A percentile compares a stretch with the other conserved stretches of the same genome.
Conservation (phyloP, 2,113 vertebrate species). For the Kryptolebias marmoratus region DNA sequence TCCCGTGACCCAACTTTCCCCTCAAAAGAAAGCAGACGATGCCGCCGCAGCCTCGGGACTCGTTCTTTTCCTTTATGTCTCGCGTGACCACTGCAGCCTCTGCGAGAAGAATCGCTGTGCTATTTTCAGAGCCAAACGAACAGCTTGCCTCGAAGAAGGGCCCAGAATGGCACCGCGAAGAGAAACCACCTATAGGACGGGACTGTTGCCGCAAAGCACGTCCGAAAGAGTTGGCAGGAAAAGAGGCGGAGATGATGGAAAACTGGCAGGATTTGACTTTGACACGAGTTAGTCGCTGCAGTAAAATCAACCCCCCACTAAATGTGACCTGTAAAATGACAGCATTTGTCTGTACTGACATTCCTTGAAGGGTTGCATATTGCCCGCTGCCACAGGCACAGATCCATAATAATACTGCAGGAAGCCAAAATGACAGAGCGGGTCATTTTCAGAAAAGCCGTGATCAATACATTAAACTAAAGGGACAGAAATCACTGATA, state of each 20-base stretch:
- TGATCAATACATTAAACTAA: conserved; percentile 65
- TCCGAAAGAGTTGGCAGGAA: conserved; percentile 18
- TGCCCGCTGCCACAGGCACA: background rate
- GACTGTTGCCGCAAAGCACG: background rate
- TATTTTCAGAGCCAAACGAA: conserved; percentile 57
- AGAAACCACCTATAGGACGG: conserved; percentile 8
- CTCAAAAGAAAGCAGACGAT: conserved; percentile 34
- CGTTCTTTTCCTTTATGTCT: conserved; percentile 39
- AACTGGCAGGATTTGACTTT: conserved; percentile 16
- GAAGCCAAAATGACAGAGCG: conserved; percentile 44
- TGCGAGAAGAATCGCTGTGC: conserved; percentile 29
- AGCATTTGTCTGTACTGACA: background rate
- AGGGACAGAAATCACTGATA: conserved; percentile 35
- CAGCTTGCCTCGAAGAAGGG: conserved; percentile 44
- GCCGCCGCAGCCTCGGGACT: conserved; percentile 23
- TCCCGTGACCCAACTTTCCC: conserved; percentile 15
- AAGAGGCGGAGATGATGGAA: conserved; percentile 13
- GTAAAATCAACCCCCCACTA: conserved; percentile 9
- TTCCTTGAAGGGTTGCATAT: no score
- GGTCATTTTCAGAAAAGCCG: conserved; percentile 37
- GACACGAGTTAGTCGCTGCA: background rate
- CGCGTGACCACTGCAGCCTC: conserved; percentile 60
- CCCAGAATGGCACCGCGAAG: conserved; percentile 23
- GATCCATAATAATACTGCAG: conserved; percentile 11
- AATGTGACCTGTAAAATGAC: conserved; percentile 8